These are phyloP conservation scores for Naja naja DNA, from an alignment of 2,113 vertebrate genomes.

Conservation along the genomic window DNA sequence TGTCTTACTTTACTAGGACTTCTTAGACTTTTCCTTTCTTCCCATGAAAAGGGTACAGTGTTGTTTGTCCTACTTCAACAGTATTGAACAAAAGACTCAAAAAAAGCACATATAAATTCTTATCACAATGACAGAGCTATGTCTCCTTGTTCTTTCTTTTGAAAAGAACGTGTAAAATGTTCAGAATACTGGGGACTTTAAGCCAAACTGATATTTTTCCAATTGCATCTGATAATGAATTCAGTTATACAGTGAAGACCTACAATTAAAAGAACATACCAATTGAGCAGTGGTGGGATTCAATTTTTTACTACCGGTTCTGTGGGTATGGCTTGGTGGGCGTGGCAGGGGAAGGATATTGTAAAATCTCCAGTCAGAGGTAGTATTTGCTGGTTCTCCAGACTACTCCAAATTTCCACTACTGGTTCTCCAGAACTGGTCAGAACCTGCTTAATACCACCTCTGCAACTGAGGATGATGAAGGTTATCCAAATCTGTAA, in stretches of 20 bases:
- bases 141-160: not conserved
- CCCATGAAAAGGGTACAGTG: not conserved
- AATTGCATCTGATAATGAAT: not conserved
- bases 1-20: not conserved
- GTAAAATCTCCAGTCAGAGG: no score
- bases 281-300: not conserved
- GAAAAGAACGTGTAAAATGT: not conserved
- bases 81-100: not conserved
- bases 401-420: no score
- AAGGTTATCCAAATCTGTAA: not conserved
- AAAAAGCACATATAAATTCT: not conserved
- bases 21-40: not conserved
- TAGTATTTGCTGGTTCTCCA: no score
- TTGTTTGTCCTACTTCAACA: not conserved
- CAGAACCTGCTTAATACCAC: no score
- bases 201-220: not conserved
- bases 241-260: not conserved
- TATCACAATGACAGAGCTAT: not conserved
- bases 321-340: no score
- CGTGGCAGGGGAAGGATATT: no score
- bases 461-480: not conserved
- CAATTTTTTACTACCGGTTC: no score
- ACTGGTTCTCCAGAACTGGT: no score
- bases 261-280: not conserved
- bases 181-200: not conserved